These are phyloP conservation scores for Teinopalpus imperialis DNA, from an alignment of 2,888 invertebrate genomes.

Conservation along the genomic window DNA sequence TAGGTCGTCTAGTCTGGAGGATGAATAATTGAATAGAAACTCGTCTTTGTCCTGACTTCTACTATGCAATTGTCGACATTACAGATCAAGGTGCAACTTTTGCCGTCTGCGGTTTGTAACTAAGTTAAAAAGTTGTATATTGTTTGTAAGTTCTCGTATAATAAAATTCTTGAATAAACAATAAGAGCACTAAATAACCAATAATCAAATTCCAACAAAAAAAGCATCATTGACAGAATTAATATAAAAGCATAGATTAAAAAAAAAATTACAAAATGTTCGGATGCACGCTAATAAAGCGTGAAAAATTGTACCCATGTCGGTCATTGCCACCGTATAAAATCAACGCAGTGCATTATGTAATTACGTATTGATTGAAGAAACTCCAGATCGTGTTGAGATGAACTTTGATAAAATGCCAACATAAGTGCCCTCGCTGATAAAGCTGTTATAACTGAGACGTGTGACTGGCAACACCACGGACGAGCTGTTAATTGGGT, in stretches of 20 bases:
- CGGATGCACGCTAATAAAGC: background rate
- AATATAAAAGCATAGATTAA: too few species aligned
- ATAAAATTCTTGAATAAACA: too few species aligned
- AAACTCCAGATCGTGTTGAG: background rate
- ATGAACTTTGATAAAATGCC: conserved; percentile 14
- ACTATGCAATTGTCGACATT: conserved; percentile 10
- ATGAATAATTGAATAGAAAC: conserved; percentile 21
- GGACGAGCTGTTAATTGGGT: conserved; percentile 6
- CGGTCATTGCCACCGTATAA: conserved; percentile 7
- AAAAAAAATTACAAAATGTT: conserved; percentile 1
- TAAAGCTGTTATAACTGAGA: conserved; percentile 10
- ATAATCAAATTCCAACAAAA: too few species aligned
- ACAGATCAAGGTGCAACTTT: background rate
- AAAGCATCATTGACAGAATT: too few species aligned
- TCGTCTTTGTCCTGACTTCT: background rate
- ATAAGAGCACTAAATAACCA: too few species aligned
- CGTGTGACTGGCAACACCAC: conserved; percentile 9
- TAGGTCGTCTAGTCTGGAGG: conserved; percentile 12
- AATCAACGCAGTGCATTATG: background rate
- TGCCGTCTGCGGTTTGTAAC: background rate
- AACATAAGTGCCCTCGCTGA: conserved; percentile 9
- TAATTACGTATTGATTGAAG: background rate
- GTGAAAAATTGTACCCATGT: background rate
- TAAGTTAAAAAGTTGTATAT: conserved; percentile 8
- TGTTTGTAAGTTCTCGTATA: background rate